phyloP scores from a whole-genome alignment of 1,140 invertebrate genomes.

The Amyelois transitella region DNA sequence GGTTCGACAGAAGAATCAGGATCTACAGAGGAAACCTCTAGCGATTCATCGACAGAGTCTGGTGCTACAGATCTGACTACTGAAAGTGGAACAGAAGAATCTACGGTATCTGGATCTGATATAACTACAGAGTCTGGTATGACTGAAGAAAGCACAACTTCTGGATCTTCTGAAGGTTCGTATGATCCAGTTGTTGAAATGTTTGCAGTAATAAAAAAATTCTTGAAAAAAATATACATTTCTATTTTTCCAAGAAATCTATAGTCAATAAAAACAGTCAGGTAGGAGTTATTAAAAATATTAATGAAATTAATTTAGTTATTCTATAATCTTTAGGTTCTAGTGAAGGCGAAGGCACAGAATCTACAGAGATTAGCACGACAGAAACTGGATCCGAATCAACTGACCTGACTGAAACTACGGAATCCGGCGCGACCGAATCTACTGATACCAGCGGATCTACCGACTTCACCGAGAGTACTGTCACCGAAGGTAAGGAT shows the following conservation, averaged over 20 bases:
- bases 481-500: neutral
- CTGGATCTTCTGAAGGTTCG: neutral
- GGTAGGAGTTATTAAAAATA: too few relatives aligned
- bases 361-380: neutral
- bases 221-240: too few relatives aligned
- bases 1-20: neutral
- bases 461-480: constrained; percentile 4
- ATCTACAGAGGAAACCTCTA: neutral
- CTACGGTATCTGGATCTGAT: constrained; percentile 1
- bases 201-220: too few relatives aligned
- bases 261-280: too few relatives aligned
- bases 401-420: constrained; percentile 13
- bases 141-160: neutral
- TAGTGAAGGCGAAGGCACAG: constrained; percentile 1
- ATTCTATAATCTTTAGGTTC: neutral
- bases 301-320: neutral
- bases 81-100: neutral
- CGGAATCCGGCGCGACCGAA: constrained; percentile 6
- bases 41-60: neutral
- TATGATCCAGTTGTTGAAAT: too few relatives aligned
- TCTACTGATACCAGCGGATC: constrained; percentile 6
- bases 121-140: neutral
- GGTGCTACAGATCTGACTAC: neutral
- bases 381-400: neutral
- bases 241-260: too few relatives aligned